phyloP scores from a whole-genome alignment of 2,797 vertebrate species.

The Anomalospiza imberbis region DNA sequence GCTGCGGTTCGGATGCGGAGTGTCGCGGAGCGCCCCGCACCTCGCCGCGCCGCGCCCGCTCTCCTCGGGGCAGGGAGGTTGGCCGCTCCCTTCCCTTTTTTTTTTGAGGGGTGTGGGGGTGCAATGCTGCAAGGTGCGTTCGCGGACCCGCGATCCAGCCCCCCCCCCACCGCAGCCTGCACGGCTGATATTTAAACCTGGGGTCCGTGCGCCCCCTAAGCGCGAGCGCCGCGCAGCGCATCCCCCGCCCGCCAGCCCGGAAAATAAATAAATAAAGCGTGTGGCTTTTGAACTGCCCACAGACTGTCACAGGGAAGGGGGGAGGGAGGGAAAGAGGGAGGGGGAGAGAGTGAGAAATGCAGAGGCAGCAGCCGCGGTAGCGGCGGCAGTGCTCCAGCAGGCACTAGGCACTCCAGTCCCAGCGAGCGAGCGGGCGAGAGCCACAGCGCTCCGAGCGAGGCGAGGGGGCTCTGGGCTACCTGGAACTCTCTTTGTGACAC shows the following conservation, averaged over 20 bases:
- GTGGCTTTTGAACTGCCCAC: conserved; percentile 67
- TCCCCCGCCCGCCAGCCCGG: not conserved
- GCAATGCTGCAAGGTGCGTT: not conserved
- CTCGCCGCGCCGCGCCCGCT: not conserved
- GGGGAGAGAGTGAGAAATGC: conserved; percentile 75
- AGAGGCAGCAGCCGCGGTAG: conserved; percentile 76
- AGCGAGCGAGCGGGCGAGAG: conserved; percentile 35
- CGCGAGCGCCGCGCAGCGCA: conserved; percentile 3
- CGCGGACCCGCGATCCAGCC: not conserved
- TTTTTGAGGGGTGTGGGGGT: not conserved
- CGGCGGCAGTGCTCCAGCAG: conserved; percentile 78
- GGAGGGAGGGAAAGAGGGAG: conserved; percentile 65
- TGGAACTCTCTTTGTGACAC: conserved; percentile 60
- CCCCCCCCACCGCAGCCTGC: not conserved
- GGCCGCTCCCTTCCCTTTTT: not conserved
- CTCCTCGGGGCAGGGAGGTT: not conserved
- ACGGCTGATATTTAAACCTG: not conserved
- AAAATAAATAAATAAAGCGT: conserved; percentile 53
- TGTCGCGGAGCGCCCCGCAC: not conserved
- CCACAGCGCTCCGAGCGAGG: not conserved
- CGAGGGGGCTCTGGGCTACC: conserved; percentile 53
- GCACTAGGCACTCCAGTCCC: conserved; percentile 69
- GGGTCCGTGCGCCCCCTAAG: conserved; percentile 51
- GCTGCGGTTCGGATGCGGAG: not conserved
- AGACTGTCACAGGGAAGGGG: conserved; percentile 54